Evolutionary conservation across 2,113 vertebrate species (phyloP).

Genomic region (Chaenocephalus aceratus): DNA sequence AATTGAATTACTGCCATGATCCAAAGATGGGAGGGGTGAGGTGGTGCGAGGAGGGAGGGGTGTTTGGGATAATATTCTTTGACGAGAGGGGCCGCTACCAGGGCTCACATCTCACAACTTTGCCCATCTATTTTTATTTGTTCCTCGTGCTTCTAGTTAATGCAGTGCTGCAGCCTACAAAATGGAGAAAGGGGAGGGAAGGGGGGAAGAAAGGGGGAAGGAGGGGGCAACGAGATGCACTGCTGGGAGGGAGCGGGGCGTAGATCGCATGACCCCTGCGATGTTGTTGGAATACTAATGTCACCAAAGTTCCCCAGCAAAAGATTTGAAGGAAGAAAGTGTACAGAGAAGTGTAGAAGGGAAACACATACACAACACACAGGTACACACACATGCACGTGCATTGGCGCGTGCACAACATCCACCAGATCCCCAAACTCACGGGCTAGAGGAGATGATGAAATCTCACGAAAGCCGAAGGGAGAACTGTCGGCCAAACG

Average conservation of each 20-base stretch:
- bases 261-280: conserved; percentile 66
- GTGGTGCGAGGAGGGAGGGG: conserved; percentile 31
- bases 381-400: not conserved
- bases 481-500: conserved; percentile 15
- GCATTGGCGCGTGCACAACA: not conserved
- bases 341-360: conserved; percentile 30
- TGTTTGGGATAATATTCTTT: conserved; percentile 65
- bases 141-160: conserved; percentile 73
- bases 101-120: conserved; percentile 78
- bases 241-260: conserved; percentile 61
- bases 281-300: conserved; percentile 74
- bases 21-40: conserved; percentile 58
- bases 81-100: conserved; percentile 66
- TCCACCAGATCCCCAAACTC: not conserved
- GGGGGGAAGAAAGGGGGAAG: not conserved
- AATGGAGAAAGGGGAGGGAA: conserved; percentile 51
- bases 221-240: conserved; percentile 35
- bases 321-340: conserved; percentile 63
- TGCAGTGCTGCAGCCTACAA: conserved; percentile 69
- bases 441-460: not conserved
- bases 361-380: conserved; percentile 2
- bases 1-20: conserved; percentile 78
- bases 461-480: not conserved
- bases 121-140: conserved; percentile 80
- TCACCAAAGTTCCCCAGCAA: conserved; percentile 56